Base-by-base conservation (phyloP, 1,140 invertebrate species). In the Drosophila funebris region DNA sequence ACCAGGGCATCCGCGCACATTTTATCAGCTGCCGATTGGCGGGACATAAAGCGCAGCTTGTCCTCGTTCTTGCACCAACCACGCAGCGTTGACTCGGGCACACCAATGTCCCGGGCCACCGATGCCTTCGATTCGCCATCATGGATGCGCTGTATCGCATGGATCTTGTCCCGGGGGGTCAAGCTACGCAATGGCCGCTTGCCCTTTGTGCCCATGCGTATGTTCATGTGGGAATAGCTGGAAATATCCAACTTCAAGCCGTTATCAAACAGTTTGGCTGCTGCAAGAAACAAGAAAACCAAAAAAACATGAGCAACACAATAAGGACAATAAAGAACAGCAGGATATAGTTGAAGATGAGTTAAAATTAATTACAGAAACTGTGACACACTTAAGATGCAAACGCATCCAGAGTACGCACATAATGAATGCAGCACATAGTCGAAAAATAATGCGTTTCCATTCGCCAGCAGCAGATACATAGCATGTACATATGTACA, bases 1-100 rank as follows among this genome's bases (percentile, higher is more conserved):
- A 52, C 69, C 18, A 92, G 33, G n/a, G 80, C 64, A 57, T 90
- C 87, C 43, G 76, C 75, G 60, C 84, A 85, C 20, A 91, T 73
- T 57, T 91, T 95, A 58, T 95, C 94, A 0, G 94, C 94, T 0
- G 94, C 93, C 3, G 95, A 95, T 62, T 95, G 94, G 8, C 94
- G 92, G 0, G 95, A 94, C 93, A 96, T 95, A 46, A 94, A 94
- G 1, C 94, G 93, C 1, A 96, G 93, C 78, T 96, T 96, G 64
- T 95, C 94, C 80, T 96, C 95, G 73, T 96, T 96, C 84, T 97
- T 97, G 92, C 96, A 97, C 96, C 96, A 97, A 14, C 96, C 96
- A 0, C 96, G 93, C 1, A 97, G 91, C 0, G 96, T 97, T 0
- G 96, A 96, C 89, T 97, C 96, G 0, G 96, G 96, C 0, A 97